Conservation (phyloP, 2,113 vertebrate genomes). For the Pteruthius melanotis region DNA sequence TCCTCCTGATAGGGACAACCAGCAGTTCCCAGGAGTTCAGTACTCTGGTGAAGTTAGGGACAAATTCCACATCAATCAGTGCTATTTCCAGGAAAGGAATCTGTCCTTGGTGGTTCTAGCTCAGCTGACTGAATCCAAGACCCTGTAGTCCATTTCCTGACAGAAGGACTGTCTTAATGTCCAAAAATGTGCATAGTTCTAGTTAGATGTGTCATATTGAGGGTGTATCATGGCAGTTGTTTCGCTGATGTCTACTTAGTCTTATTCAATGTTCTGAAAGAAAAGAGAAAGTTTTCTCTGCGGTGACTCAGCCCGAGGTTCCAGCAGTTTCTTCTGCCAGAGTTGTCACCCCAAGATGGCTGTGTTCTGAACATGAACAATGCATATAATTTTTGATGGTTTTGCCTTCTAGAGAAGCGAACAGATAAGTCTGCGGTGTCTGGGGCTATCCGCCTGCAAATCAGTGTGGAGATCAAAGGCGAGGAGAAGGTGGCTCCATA, state of each 20-base stretch:
- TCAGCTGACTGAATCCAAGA: neutral
- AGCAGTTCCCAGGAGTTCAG: neutral
- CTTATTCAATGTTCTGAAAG: neutral
- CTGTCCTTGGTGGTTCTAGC: neutral
- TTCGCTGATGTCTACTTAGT: neutral
- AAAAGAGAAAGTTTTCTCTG: neutral
- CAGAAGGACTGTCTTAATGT: neutral
- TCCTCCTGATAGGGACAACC: neutral
- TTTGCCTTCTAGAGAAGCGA: conserved; percentile 85
- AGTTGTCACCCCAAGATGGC: neutral
- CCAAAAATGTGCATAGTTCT: neutral
- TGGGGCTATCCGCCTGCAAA: conserved; percentile 93
- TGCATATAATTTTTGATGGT: neutral
- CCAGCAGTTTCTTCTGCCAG: neutral
- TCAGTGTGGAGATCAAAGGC: conserved; percentile 96
- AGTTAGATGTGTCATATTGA: neutral
- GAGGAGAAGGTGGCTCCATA: conserved; percentile 97
- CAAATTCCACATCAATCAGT: neutral
- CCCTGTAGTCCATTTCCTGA: neutral
- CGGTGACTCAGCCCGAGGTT: neutral
- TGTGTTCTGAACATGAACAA: neutral
- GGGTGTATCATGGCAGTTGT: neutral
- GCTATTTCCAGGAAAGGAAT: neutral
- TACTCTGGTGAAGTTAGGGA: neutral
- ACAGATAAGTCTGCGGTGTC: conserved; percentile 98